These are phyloP conservation scores for Vidua chalybeata DNA, from an alignment of 2,113 vertebrate species.

Conservation along the genomic window DNA sequence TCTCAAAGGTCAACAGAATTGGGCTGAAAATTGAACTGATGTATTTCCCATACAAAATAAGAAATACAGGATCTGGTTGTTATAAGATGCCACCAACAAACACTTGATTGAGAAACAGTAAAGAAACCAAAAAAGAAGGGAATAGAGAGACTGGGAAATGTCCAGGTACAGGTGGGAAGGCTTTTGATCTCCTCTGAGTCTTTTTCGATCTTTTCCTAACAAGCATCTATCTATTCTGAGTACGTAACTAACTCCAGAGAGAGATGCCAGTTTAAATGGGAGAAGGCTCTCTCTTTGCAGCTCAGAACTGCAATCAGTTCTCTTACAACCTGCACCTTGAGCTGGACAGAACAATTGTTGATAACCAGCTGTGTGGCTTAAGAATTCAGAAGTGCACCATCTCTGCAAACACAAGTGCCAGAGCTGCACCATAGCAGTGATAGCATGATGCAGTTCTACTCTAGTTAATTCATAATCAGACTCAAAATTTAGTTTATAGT, in stretches of 20 bases:
- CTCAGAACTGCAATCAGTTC: background rate
- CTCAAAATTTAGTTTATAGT: background rate
- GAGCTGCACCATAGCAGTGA: background rate
- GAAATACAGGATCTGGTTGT: background rate
- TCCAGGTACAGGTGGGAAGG: background rate
- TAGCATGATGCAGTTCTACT: background rate
- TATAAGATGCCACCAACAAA: background rate
- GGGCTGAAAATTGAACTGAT: background rate
- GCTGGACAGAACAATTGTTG: background rate
- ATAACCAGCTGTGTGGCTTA: accelerated
- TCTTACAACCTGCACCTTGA: background rate
- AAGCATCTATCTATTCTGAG: accelerated
- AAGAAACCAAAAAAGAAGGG: background rate
- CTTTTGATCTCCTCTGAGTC: background rate
- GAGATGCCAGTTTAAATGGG: background rate
- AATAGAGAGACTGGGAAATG: background rate
- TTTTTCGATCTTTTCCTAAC: background rate
- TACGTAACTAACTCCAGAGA: background rate
- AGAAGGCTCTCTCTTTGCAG: background rate
- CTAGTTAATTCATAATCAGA: background rate
- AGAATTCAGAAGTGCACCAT: background rate
- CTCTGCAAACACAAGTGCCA: slow-evolving; percentile 12
- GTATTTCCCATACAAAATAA: background rate
- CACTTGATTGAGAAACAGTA: background rate
- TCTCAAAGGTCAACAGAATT: background rate